These are phyloP conservation scores for human (Homo sapiens) DNA, from an alignment of 2,113 vertebrate species.

Conservation along the genomic window GRCh38 chr11:34681501-34682000, in stretches of 20 bases:
- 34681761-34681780: neutral
- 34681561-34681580: neutral
- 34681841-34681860: neutral
- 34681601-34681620: conserved; percentile 13
- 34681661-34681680: neutral
- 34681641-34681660: neutral
- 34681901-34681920: neutral
- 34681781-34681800: neutral
- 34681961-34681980: neutral
- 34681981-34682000: neutral
- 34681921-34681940: neutral
- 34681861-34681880: neutral
- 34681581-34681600: neutral
- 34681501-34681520: neutral
- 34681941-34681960: neutral
- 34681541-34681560: neutral
- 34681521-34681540: neutral
- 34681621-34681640: neutral
- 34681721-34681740: neutral
- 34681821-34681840: neutral
- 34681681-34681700: neutral
- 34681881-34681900: neutral
- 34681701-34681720: neutral
- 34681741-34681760: neutral
- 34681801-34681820: conserved; percentile 12